Percentiles rank a stretch among this genome's conserved stretches.
Evolutionary conservation across 2,113 vertebrate genomes (phyloP).

Genomic region (Cavia aperea): DNA sequence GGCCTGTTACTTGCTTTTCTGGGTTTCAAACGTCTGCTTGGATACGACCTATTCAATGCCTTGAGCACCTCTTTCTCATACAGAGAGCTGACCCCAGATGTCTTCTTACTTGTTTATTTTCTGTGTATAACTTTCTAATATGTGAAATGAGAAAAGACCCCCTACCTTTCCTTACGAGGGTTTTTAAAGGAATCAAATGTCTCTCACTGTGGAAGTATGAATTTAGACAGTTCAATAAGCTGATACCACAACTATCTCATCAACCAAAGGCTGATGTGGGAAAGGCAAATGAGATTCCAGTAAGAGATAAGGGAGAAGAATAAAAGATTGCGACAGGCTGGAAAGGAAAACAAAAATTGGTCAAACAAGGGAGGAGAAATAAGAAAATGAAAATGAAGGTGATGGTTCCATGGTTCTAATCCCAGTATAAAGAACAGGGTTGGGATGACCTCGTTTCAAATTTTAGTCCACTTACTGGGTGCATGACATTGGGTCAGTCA

Average conservation of each 20-base stretch:
- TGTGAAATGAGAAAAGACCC: background rate
- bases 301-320: background rate
- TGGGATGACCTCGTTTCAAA: background rate
- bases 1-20: background rate
- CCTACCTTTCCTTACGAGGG: background rate
- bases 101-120: constrained; percentile 1
- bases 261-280: background rate
- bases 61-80: background rate
- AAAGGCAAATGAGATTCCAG: background rate
- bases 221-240: background rate
- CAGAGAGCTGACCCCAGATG: background rate
- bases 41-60: background rate
- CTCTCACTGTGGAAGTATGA: background rate
- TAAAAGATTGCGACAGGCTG: background rate
- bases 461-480: background rate
- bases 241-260: background rate
- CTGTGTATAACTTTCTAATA: background rate
- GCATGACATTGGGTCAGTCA: background rate
- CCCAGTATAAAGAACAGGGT: background rate
- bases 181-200: background rate
- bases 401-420: background rate
- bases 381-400: background rate
- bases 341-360: background rate
- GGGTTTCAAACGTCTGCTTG: background rate
- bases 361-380: background rate